Evolutionary conservation across 2,888 invertebrate species (phyloP).

Genomic region (Idaea dimidiata): DNA sequence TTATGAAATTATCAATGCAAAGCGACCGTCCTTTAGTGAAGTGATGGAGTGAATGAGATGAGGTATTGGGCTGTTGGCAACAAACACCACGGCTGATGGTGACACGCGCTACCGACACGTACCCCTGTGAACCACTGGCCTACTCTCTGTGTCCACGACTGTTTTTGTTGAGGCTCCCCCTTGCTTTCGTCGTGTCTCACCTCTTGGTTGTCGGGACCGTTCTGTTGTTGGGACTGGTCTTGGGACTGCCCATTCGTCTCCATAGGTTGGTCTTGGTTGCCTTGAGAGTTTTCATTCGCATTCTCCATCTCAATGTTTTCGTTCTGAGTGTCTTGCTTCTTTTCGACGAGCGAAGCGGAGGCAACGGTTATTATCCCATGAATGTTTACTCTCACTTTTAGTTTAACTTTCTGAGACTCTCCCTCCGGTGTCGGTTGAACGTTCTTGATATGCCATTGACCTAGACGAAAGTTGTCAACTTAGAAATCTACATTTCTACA

Average conservation of each 20-base stretch:
- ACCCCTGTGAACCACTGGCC: conserved; percentile 87
- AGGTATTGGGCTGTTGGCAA: conserved; percentile 53
- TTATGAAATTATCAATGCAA: too few relatives aligned
- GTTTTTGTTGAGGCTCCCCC: conserved; percentile 74
- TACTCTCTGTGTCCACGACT: conserved; percentile 86
- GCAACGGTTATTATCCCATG: conserved; percentile 95
- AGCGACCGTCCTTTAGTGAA: neutral
- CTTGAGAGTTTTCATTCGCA: conserved; percentile 66
- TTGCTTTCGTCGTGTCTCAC: conserved; percentile 73
- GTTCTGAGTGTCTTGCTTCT: conserved; percentile 80
- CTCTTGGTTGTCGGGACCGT: conserved; percentile 73
- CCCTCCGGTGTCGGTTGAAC: conserved; percentile 93
- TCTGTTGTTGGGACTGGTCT: conserved; percentile 54
- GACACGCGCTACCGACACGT: conserved; percentile 80
- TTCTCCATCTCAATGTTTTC: conserved; percentile 72
- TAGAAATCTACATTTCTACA: neutral
- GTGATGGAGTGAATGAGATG: conserved; percentile 14
- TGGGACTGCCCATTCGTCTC: conserved; percentile 75
- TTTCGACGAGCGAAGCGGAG: conserved; percentile 91
- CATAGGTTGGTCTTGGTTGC: conserved; percentile 64
- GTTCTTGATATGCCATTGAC: conserved; percentile 89
- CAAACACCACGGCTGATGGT: conserved; percentile 60
- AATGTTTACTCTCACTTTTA: conserved; percentile 96
- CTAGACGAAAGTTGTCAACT: conserved; percentile 51
- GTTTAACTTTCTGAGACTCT: conserved; percentile 96